These are phyloP conservation scores for Micronycteris hirsuta DNA, from an alignment of 2,113 vertebrate genomes.

Conservation along the genomic window DNA sequence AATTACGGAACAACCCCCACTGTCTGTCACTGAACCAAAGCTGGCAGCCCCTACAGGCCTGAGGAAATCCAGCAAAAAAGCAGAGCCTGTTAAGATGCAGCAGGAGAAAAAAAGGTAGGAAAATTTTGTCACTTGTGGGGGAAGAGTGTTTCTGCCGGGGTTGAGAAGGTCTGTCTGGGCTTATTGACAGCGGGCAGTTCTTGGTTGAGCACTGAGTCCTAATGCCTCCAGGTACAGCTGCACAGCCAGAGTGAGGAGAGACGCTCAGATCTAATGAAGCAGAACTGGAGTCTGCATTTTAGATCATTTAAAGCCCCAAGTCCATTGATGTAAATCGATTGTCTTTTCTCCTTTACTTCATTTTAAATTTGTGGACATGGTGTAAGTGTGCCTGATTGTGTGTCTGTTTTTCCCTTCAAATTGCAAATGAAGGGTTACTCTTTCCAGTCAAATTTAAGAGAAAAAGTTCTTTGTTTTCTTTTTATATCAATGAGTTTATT, in stretches of 20 bases:
- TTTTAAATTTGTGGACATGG: constrained; percentile 29
- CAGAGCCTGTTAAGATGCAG: constrained; percentile 71
- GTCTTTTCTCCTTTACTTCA: constrained; percentile 17
- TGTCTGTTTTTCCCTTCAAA: constrained; percentile 45
- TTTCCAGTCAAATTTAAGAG: constrained; percentile 70
- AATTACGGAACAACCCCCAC: constrained; percentile 60
- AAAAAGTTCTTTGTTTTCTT: constrained; percentile 77
- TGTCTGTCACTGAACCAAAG: constrained; percentile 69
- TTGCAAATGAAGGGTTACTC: constrained; percentile 57
- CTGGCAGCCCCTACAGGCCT: constrained; percentile 50
- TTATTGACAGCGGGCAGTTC: constrained; percentile 32
- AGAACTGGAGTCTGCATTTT: neutral
- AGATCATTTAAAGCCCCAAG: neutral
- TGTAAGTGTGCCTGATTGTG: neutral
- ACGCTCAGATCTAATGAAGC: neutral
- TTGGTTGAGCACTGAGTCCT: constrained; percentile 29
- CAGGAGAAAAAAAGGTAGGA: constrained; percentile 82
- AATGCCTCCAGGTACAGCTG: neutral
- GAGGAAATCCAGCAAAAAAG: constrained; percentile 78
- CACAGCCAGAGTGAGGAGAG: neutral
- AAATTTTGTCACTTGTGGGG: neutral
- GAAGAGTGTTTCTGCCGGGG: constrained; percentile 37
- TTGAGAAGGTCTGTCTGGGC: constrained; percentile 37
- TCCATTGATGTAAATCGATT: constrained; percentile 14
- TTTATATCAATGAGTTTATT: constrained; percentile 78